phyloP scores from a whole-genome alignment of 1,140 invertebrate genomes.

The Bombus picipes region DNA sequence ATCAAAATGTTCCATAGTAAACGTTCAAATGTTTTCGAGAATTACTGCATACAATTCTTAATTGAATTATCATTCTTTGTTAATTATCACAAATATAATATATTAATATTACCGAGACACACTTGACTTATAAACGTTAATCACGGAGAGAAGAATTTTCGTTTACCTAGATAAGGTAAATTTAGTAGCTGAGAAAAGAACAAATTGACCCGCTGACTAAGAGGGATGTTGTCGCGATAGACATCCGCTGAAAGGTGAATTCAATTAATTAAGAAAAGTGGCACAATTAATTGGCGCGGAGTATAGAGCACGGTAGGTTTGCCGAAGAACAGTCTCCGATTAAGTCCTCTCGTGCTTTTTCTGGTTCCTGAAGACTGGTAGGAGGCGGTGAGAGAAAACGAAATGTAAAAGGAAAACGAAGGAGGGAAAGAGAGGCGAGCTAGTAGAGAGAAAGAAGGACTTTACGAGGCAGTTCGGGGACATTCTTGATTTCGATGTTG shows the following conservation, averaged over 20 bases:
- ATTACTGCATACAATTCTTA: not conserved
- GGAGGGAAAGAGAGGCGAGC: conserved; percentile 45
- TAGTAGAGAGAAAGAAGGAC: conserved; percentile 47
- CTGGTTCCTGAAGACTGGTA: conserved; percentile 40
- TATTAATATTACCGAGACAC: not conserved
- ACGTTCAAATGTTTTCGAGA: not conserved
- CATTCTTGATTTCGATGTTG: conserved; percentile 76
- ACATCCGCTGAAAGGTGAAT: conserved; percentile 63
- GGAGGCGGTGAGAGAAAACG: conserved; percentile 44
- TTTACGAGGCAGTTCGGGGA: conserved; percentile 75
- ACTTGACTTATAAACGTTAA: not conserved
- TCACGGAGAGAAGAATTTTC: not conserved
- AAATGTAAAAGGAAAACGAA: conserved; percentile 43
- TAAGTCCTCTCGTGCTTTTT: conserved; percentile 62
- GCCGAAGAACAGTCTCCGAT: conserved; percentile 56
- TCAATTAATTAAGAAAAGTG: conserved; percentile 76
- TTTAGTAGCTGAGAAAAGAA: not conserved
- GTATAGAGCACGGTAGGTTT: conserved; percentile 35
- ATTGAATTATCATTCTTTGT: not conserved
- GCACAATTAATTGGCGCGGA: conserved; percentile 69
- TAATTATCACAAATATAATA: not conserved
- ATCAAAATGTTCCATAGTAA: too few species aligned
- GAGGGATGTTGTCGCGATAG: conserved; percentile 49
- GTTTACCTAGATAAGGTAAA: not conserved
- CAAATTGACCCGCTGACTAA: conserved; percentile 39